phyloP scores from a whole-genome alignment of 2,113 vertebrate species.

The Triplophysa tibetana region DNA sequence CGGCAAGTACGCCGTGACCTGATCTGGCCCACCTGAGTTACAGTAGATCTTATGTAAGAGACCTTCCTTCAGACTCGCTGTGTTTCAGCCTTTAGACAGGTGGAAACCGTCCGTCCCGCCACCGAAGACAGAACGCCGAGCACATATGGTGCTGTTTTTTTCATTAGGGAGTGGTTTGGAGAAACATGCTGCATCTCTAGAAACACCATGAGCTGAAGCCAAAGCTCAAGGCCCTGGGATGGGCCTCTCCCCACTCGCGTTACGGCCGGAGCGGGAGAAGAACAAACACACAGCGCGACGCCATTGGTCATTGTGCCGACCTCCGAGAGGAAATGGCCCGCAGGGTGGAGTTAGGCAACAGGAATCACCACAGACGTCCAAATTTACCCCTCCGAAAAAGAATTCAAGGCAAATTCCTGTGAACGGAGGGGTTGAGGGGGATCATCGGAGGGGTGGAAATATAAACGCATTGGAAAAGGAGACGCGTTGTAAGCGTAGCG shows the following conservation, averaged over 20 bases:
- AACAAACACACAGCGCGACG: slow-evolving; percentile 62
- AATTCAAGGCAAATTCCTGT: slow-evolving; percentile 51
- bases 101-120: slow-evolving; percentile 51
- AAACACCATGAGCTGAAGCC: slow-evolving; percentile 50
- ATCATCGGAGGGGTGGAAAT: not conserved
- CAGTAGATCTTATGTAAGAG: not conserved
- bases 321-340: slow-evolving; percentile 71
- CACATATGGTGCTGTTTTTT: slow-evolving; percentile 64
- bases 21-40: not conserved
- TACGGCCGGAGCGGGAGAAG: slow-evolving; percentile 66
- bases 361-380: slow-evolving; percentile 63
- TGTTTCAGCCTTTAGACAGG: slow-evolving; percentile 44
- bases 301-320: slow-evolving; percentile 70
- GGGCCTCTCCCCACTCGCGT: slow-evolving; percentile 63
- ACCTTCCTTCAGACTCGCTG: not conserved
- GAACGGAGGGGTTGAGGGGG: slow-evolving; percentile 17
- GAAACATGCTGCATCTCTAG: slow-evolving; percentile 57
- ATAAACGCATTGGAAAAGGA: not conserved
- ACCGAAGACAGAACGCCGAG: slow-evolving; percentile 44
- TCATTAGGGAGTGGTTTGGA: slow-evolving; percentile 64
- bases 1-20: not conserved
- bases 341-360: slow-evolving; percentile 67
- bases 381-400: slow-evolving; percentile 43
- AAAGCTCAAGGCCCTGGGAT: slow-evolving; percentile 56
- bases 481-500: not conserved